Conservation (phyloP, 2,888 invertebrate species). For the Panopea generosa region DNA sequence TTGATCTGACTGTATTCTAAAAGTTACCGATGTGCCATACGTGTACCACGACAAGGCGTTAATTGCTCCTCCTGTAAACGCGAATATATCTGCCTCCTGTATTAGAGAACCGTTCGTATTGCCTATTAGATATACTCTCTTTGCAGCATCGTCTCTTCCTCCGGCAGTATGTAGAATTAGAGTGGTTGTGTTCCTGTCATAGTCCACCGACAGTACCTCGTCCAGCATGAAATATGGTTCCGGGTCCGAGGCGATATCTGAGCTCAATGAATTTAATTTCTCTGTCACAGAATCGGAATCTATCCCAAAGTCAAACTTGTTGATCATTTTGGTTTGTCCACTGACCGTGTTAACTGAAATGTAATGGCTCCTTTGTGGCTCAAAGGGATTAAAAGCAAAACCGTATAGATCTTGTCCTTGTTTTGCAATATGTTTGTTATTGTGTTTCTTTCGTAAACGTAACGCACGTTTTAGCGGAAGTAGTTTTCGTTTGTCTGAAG, state of each 20-base stretch:
- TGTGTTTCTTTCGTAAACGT: constrained; percentile 19
- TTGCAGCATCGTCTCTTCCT: constrained; percentile 51
- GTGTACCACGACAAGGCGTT: constrained; percentile 56
- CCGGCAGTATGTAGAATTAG: constrained; percentile 55
- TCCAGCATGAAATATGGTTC: constrained; percentile 52
- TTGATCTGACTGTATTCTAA: constrained; percentile 52
- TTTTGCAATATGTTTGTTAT: neutral
- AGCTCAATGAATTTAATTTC: neutral
- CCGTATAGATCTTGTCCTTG: constrained; percentile 47
- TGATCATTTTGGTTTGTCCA: constrained; percentile 45
- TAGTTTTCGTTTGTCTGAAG: constrained; percentile 17
- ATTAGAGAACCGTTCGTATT: constrained; percentile 60
- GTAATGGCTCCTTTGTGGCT: constrained; percentile 51
- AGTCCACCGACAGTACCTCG: constrained; percentile 54
- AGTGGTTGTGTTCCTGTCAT: constrained; percentile 46
- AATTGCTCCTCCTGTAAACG: constrained; percentile 46
- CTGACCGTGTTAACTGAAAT: constrained; percentile 50
- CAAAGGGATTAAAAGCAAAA: constrained; percentile 63
- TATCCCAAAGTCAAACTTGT: constrained; percentile 59
- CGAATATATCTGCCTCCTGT: constrained; percentile 40
- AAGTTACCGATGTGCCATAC: constrained; percentile 49
- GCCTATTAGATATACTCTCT: constrained; percentile 48
- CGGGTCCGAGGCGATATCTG: neutral
- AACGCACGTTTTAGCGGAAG: constrained; percentile 38
- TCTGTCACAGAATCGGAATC: constrained; percentile 46